Evolutionary conservation across 2,888 invertebrate species (phyloP).

Genomic region (Heliconius cydno): DNA sequence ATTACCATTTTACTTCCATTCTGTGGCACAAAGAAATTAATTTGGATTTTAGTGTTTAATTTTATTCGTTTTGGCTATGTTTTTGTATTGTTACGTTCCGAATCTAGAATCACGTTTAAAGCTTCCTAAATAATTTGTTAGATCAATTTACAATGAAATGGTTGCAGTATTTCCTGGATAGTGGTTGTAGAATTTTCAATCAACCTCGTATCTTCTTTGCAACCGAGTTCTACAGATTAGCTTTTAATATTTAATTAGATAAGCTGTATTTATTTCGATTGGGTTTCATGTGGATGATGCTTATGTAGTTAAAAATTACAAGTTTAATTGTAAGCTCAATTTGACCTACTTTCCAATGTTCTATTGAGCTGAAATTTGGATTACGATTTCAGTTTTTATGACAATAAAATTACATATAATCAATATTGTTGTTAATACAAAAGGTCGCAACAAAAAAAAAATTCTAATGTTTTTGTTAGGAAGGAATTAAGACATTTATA

Average conservation of each 20-base stretch:
- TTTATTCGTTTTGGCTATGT: background rate
- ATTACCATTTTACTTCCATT: slow-evolving; percentile 8
- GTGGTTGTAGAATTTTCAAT: slow-evolving; percentile 16
- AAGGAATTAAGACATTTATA: no score
- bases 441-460: no score
- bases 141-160: slow-evolving; percentile 7
- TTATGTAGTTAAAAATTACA: background rate
- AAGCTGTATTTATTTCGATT: background rate
- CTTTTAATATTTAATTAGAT: slow-evolving; percentile 6
- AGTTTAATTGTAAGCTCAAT: no score
- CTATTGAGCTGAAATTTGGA: no score
- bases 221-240: background rate
- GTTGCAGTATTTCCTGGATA: slow-evolving; percentile 2
- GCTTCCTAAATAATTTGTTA: slow-evolving; percentile 16
- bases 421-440: no score
- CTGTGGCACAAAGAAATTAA: background rate
- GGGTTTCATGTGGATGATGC: background rate
- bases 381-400: no score
- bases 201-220: slow-evolving; percentile 6
- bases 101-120: background rate
- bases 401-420: no score
- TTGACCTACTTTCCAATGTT: no score
- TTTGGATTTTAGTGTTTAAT: background rate
- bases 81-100: slow-evolving; percentile 2
- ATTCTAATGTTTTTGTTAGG: no score